These are phyloP conservation scores for Carposina sasakii DNA, from an alignment of 1,140 invertebrate species.

Conservation along the genomic window DNA sequence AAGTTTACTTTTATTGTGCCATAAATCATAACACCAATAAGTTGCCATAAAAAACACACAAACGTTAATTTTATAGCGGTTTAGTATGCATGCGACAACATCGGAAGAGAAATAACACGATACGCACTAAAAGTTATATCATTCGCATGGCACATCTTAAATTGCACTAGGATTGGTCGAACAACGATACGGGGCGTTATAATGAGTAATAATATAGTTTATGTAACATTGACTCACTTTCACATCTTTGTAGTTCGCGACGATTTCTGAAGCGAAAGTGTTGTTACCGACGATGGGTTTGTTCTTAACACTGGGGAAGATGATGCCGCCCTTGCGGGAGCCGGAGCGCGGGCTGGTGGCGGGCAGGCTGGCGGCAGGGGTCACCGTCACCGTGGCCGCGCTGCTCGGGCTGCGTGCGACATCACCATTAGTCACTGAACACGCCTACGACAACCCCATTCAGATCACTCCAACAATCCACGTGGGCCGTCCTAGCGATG, in stretches of 20 bases:
- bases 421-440: conserved; percentile 49
- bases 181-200: conserved; percentile 27
- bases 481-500: no score
- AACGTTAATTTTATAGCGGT: no score
- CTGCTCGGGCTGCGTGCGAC: conserved; percentile 54
- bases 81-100: neutral
- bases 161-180: conserved; percentile 23
- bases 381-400: neutral
- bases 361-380: conserved; percentile 23
- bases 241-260: conserved; percentile 83
- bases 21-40: no score
- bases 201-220: conserved; percentile 30
- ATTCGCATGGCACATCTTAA: conserved; percentile 24
- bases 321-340: conserved; percentile 82
- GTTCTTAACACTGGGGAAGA: conserved; percentile 92
- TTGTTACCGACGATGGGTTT: conserved; percentile 88
- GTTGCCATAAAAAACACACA: no score
- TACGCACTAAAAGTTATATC: conserved; percentile 17
- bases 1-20: no score
- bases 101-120: neutral
- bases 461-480: no score
- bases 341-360: conserved; percentile 53
- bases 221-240: conserved; percentile 78
- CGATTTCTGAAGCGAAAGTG: conserved; percentile 83
- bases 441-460: no score